Percentiles rank a stretch among this genome's conserved stretches.
These are phyloP conservation scores for Sciurus carolinensis DNA, from an alignment of 2,797 vertebrate genomes.

Conservation along the genomic window DNA sequence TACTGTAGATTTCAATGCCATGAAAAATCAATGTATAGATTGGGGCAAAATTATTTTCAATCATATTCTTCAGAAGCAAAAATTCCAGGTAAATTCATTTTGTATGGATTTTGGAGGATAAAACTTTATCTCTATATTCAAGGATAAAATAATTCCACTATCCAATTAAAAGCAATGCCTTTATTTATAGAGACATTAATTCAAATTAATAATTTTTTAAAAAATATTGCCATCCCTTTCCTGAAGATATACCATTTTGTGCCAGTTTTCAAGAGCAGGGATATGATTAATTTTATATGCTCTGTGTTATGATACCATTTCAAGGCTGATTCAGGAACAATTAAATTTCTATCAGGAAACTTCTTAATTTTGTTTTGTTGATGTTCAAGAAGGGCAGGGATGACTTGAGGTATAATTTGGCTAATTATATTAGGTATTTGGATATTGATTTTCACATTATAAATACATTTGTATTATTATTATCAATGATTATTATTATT, in stretches of 20 bases:
- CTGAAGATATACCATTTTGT: not conserved
- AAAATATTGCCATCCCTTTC: not conserved
- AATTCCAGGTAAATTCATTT: not conserved
- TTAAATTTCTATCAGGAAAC: not conserved
- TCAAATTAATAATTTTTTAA: not conserved
- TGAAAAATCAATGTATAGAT: not conserved
- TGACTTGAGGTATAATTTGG: not conserved
- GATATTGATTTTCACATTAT: not conserved
- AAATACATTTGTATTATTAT: not conserved
- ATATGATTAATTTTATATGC: not conserved
- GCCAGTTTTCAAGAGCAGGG: not conserved
- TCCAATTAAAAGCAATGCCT: not conserved
- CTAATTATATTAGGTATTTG: not conserved
- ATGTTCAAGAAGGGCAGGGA: not conserved
- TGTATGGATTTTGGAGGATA: not conserved
- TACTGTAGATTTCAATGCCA: not conserved
- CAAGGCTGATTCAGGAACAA: not conserved
- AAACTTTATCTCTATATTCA: not conserved
- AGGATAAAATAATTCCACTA: slow-evolving; percentile 8
- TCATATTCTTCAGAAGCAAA: slow-evolving; percentile 6
- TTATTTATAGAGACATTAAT: not conserved
- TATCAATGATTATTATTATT: too few relatives aligned
- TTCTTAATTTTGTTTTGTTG: not conserved
- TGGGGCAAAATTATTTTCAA: not conserved
- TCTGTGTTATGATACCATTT: not conserved